Conservation (phyloP, 1,140 invertebrate species). For the Drosophila ercepeae region DNA sequence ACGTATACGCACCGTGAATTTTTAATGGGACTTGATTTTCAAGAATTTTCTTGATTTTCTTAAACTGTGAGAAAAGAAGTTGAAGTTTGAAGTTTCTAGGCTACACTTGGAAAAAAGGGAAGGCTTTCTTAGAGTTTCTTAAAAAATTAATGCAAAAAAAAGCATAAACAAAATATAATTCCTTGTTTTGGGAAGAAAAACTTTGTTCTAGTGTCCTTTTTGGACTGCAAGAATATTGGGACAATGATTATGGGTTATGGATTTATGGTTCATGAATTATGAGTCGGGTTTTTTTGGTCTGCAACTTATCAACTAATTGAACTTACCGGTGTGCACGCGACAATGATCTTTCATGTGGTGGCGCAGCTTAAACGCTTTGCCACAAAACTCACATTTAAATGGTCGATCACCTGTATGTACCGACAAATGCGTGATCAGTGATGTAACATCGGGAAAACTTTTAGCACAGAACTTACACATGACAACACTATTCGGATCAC, state of each 20-base stretch:
- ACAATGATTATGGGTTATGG: neutral
- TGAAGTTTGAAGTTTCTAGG: too few species aligned
- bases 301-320: neutral
- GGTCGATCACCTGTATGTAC: constrained; percentile 94
- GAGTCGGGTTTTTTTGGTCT: neutral
- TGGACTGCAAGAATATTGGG: too few species aligned
- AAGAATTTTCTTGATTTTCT: too few species aligned
- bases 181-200: too few species aligned
- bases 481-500: constrained; percentile 89
- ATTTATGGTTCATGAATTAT: neutral
- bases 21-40: too few species aligned
- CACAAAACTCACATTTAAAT: constrained; percentile 96
- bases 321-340: constrained; percentile 92
- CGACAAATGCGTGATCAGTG: constrained; percentile 92
- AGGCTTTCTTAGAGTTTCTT: too few species aligned
- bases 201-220: too few species aligned
- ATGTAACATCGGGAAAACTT: constrained; percentile 94
- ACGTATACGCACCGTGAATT: neutral
- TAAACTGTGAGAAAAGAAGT: too few species aligned
- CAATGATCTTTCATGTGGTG: constrained; percentile 97
- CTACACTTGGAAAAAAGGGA: too few species aligned
- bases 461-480: constrained; percentile 96
- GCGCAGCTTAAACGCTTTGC: constrained; percentile 94
- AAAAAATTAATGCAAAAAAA: too few species aligned
- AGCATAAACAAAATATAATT: too few species aligned